Evolutionary conservation across 2,113 vertebrate species (phyloP).

Genomic region (Crocuta crocuta): DNA sequence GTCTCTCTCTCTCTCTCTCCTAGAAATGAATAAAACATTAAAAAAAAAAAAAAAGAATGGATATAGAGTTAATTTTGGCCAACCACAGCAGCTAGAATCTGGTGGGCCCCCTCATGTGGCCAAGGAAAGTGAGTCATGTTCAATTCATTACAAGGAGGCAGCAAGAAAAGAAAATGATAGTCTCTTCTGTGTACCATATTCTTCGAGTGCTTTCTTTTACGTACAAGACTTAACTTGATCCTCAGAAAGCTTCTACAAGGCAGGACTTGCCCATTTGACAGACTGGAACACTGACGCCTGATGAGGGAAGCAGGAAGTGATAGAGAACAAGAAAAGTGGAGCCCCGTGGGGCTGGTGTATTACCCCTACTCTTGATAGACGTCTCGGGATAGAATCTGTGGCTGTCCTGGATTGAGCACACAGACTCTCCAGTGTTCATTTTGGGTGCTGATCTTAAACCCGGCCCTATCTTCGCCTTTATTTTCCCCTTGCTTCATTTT

Average conservation of each 20-base stretch:
- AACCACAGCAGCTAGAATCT: not conserved
- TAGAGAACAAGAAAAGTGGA: not conserved
- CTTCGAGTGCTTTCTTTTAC: not conserved
- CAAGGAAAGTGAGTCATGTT: not conserved
- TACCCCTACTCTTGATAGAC: not conserved
- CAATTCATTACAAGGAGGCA: not conserved
- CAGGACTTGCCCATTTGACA: constrained; percentile 4
- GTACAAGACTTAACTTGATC: not conserved
- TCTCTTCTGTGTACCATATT: not conserved
- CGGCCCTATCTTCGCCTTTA: not conserved
- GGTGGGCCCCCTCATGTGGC: not conserved
- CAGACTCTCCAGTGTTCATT: not conserved
- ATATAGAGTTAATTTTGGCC: not conserved
- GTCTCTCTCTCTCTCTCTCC: too few relatives aligned
- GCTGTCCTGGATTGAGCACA: not conserved
- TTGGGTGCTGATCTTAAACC: not conserved
- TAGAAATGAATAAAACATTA: too few relatives aligned
- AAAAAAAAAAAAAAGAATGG: not conserved
- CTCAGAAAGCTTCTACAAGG: not conserved
- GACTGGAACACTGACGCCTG: not conserved
- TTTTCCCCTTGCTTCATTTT: not conserved
- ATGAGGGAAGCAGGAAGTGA: not conserved
- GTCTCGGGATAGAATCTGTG: not conserved
- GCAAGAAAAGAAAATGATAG: not conserved
- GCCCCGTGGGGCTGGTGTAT: fast-evolving